These are phyloP conservation scores for Euglossa dilemma DNA, from an alignment of 1,140 invertebrate species.

Conservation along the genomic window DNA sequence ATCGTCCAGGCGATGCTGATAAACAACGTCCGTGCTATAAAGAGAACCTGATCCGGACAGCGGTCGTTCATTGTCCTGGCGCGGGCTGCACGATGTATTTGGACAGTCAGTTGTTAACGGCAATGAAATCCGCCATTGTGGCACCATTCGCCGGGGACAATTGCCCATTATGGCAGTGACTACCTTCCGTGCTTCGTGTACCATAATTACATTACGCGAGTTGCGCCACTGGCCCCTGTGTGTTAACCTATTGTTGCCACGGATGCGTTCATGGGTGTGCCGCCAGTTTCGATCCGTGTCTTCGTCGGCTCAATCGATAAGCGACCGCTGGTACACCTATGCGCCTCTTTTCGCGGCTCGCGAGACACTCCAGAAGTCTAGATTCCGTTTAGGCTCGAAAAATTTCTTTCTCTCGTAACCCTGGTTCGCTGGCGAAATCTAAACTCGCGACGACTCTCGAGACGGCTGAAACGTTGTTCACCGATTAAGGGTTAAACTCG, in stretches of 20 bases:
- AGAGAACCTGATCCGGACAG: conserved; percentile 77
- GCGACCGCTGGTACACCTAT: neutral
- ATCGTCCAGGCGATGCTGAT: conserved; percentile 69
- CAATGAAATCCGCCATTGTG: conserved; percentile 79
- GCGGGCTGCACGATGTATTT: conserved; percentile 76
- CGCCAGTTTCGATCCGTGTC: conserved; percentile 47
- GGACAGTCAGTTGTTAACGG: conserved; percentile 79
- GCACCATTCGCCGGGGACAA: conserved; percentile 75
- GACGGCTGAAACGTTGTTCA: no score
- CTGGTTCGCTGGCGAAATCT: no score
- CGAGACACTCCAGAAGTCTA: neutral
- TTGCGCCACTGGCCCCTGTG: conserved; percentile 52
- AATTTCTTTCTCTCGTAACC: neutral
- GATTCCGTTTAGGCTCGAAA: neutral
- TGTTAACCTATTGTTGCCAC: conserved; percentile 59
- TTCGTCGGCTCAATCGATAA: conserved; percentile 51
- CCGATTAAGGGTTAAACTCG: no score
- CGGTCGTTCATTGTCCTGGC: conserved; percentile 70
- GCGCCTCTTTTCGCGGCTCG: neutral
- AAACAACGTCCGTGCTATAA: conserved; percentile 73
- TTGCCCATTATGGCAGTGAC: conserved; percentile 77
- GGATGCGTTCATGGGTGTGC: conserved; percentile 65
- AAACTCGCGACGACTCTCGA: no score
- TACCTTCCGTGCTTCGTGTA: conserved; percentile 74
- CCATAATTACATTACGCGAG: conserved; percentile 78